Base-by-base conservation (phyloP, 2,888 invertebrate species). In the Phyllotreta cruciferae region DNA sequence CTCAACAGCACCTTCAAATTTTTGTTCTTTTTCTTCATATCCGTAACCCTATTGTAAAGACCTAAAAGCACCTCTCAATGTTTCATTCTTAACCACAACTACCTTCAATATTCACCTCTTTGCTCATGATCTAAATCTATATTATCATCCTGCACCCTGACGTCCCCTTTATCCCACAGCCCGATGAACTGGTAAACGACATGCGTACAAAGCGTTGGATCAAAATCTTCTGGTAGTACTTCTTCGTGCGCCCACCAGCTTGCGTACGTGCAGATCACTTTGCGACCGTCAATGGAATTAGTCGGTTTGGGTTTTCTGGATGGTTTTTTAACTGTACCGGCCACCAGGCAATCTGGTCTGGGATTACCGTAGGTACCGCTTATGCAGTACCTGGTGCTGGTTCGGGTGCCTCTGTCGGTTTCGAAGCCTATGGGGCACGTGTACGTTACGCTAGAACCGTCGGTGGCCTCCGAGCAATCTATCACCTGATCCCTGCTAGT, bases 191-290 rank as follows among this genome's bases (percentile, higher is more conserved):
- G 71, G 53, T 75, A 75, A 7, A 67, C 67, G 0, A 74, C 55
- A 57, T 74, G 72, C 1, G 73, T 71, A 50, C 75, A 75, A 24
- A 74, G 65, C 38, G 49, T 66, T 0, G 72, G 68, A 52, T 74
- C 67, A 4, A 75, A 68, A 61, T 72, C 66, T 53, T 71, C 68
- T 1, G 75, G 71, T 6, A 55, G 61, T 2, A 72, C 57, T 5
- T 68, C 69, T 7, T 69, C 66, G 38, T 66, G 64, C 0, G 71
- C 65, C 14, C 64, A 66, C 73, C 71, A 74, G 37, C 73, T 74
- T 1, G 66, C 71, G 54, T 75, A 75, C 36, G 73, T 74, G 54
- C 75, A 75, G 39, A 75, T 62, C 0, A 75, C 69, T 52, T 73
- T 74, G 6, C 24, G 11, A 8, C 52, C 62, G 52, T 62, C 55